Percentiles rank a stretch among this genome's conserved stretches.
Evolutionary conservation across 2,797 vertebrate genomes (phyloP).

Genomic region (Pachyuromys duprasi): DNA sequence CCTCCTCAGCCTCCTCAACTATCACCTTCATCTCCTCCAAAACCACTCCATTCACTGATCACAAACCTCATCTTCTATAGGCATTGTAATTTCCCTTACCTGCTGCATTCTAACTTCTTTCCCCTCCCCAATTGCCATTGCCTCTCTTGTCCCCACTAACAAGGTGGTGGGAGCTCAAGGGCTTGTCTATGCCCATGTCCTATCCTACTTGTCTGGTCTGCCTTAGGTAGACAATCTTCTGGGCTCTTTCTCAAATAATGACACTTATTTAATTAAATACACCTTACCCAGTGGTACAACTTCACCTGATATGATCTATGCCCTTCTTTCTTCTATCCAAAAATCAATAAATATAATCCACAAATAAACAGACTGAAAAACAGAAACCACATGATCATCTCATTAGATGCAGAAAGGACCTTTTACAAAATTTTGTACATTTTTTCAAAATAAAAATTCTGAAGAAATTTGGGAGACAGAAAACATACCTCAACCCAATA

Average conservation of each 20-base stretch:
- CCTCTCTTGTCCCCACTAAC: fast-evolving
- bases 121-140: fast-evolving
- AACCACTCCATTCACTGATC: background rate
- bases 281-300: background rate
- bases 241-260: background rate
- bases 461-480: no score
- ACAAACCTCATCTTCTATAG: background rate
- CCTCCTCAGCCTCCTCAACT: background rate
- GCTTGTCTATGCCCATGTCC: background rate
- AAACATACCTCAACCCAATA: background rate
- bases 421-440: background rate
- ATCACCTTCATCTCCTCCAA: background rate
- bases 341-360: background rate
- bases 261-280: background rate
- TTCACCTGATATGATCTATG: background rate
- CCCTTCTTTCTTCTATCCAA: background rate
- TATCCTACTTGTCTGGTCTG: background rate
- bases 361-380: background rate
- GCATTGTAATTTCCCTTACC: background rate
- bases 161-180: background rate
- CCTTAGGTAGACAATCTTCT: background rate
- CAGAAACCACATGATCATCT: background rate
- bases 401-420: background rate
- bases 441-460: background rate
- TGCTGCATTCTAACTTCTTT: fast-evolving